Conservation (phyloP, 2,797 vertebrate species). For the Eulemur rubriventer region DNA sequence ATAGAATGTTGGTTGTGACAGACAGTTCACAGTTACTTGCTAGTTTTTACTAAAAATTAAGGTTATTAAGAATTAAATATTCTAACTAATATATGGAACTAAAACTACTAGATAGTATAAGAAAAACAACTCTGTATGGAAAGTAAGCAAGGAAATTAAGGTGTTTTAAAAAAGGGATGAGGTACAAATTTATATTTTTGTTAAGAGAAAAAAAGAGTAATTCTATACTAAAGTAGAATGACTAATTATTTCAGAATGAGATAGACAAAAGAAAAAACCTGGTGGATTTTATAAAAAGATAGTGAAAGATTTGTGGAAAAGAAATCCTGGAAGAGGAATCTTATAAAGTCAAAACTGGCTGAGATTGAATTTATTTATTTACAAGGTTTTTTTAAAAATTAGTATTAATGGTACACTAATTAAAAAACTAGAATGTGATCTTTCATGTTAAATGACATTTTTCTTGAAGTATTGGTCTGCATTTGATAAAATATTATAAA, state of each 20-base stretch:
- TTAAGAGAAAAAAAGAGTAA: not conserved
- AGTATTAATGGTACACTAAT: not conserved
- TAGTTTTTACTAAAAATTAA: not conserved
- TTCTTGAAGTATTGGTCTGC: not conserved
- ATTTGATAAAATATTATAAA: not conserved
- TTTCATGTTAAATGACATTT: not conserved
- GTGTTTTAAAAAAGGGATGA: not conserved
- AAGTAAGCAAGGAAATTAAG: not conserved
- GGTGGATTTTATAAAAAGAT: not conserved
- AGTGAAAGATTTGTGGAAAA: not conserved
- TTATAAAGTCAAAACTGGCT: not conserved
- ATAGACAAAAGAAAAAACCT: not conserved
- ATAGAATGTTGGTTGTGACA: not conserved
- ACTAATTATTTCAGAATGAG: not conserved
- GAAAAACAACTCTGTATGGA: not conserved
- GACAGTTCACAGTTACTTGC: not conserved
- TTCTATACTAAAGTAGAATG: not conserved
- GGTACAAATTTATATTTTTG: not conserved
- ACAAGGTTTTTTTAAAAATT: not conserved
- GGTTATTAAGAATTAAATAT: not conserved
- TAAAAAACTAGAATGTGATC: not conserved
- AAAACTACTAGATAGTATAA: not conserved
- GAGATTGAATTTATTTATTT: not conserved
- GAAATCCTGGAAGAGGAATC: not conserved
- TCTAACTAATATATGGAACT: not conserved